phyloP scores from a whole-genome alignment of 1,140 invertebrate species.

The Acyrthosiphon pisum region DNA sequence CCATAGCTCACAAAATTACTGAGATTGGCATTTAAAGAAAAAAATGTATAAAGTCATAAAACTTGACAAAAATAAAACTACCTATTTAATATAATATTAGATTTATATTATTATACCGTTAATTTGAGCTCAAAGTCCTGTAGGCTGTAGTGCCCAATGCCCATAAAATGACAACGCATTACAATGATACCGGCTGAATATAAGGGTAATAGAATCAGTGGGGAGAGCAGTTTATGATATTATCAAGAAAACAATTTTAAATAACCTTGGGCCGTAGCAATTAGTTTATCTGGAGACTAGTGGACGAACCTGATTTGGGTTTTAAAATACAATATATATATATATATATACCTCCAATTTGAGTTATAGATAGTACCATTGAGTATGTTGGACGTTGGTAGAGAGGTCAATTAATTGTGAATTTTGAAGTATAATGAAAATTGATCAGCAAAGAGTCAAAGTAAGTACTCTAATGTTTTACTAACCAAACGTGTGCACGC shows the following conservation, averaged over 20 bases:
- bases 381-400: too few relatives aligned
- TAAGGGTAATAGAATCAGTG: too few relatives aligned
- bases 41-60: neutral
- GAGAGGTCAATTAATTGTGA: too few relatives aligned
- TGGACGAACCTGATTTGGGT: too few relatives aligned
- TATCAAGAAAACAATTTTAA: neutral
- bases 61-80: neutral
- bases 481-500: too few relatives aligned
- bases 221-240: neutral
- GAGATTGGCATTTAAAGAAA: conserved; percentile 32
- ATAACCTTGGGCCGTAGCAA: neutral
- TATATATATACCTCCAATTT: too few relatives aligned
- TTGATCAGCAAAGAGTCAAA: too few relatives aligned
- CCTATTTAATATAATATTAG: neutral
- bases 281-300: neutral
- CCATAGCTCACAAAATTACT: conserved; percentile 18
- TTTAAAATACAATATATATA: too few relatives aligned
- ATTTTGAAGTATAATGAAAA: too few relatives aligned
- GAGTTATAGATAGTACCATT: too few relatives aligned
- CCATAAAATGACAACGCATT: neutral
- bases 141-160: neutral
- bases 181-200: neutral
- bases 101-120: neutral
- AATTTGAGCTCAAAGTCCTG: neutral
- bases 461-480: too few relatives aligned